These are phyloP conservation scores for Palloptera scutellata DNA, from an alignment of 2,888 invertebrate species.

Conservation along the genomic window DNA sequence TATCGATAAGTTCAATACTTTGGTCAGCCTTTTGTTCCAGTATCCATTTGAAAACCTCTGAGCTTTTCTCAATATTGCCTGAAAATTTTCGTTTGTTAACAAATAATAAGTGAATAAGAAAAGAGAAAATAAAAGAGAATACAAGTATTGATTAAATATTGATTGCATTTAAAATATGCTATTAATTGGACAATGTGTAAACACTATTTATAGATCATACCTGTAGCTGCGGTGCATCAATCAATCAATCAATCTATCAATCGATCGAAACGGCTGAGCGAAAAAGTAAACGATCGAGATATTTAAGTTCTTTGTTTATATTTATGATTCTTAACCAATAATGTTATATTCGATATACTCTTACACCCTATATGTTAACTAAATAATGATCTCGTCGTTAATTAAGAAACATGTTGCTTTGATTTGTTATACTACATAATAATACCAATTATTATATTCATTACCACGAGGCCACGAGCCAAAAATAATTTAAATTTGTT, in stretches of 20 bases:
- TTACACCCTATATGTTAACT: no score
- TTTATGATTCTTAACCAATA: no score
- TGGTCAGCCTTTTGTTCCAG: conserved; percentile 89
- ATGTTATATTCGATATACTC: no score
- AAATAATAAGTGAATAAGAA: conserved; percentile 1
- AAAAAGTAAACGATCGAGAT: conserved; percentile 6
- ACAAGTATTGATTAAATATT: conserved; percentile 13
- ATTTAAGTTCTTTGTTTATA: background rate
- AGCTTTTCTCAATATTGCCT: conserved; percentile 81
- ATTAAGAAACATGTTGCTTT: no score
- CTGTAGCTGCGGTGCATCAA: conserved; percentile 59
- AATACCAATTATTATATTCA: no score
- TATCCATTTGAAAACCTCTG: conserved; percentile 89
- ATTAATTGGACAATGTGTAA: conserved; percentile 9
- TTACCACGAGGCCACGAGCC: no score
- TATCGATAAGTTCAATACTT: conserved; percentile 88
- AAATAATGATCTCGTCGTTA: no score
- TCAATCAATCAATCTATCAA: conserved; percentile 52
- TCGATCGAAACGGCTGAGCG: no score
- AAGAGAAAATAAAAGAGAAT: background rate
- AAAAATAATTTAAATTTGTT: no score
- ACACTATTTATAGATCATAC: conserved; percentile 46
- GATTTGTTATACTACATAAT: no score
- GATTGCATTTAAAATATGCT: background rate
- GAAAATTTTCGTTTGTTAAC: conserved; percentile 29